A percentile compares a stretch with the other conserved stretches of the same genome.
Evolutionary conservation across 2,113 vertebrate species (phyloP).

Genomic region (Cricetomys ansorgei): DNA sequence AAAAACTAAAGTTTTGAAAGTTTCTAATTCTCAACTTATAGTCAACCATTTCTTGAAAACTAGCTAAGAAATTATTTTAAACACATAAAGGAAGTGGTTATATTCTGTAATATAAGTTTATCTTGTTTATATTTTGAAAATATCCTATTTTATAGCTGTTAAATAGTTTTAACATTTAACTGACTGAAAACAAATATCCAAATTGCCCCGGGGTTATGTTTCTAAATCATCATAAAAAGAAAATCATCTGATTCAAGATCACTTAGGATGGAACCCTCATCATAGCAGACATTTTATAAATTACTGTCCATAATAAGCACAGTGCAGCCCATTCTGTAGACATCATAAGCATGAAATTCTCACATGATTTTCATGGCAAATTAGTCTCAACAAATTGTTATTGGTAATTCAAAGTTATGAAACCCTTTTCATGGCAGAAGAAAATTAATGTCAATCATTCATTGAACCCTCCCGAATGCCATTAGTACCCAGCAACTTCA

Average conservation of each 20-base stretch:
- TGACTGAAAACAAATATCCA: constrained; percentile 27
- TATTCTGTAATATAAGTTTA: neutral
- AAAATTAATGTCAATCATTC: constrained; percentile 25
- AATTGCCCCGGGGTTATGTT: neutral
- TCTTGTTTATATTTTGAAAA: constrained; percentile 43
- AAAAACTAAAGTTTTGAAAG: constrained; percentile 29
- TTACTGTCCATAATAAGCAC: neutral
- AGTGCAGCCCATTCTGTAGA: neutral
- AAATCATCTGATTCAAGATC: neutral
- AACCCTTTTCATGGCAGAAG: neutral
- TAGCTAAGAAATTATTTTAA: neutral
- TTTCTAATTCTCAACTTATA: constrained; percentile 34
- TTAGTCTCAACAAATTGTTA: neutral
- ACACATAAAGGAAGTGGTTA: neutral
- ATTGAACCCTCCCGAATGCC: neutral
- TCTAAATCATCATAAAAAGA: constrained; percentile 27
- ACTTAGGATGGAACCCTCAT: neutral
- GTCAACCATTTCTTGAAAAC: constrained; percentile 24
- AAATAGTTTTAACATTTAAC: neutral
- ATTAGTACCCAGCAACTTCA: neutral
- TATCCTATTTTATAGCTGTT: neutral
- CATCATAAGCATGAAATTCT: neutral
- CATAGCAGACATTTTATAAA: neutral
- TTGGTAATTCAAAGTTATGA: neutral
- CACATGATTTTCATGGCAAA: constrained; percentile 21